Base-by-base conservation (phyloP, 1,140 invertebrate genomes). In the Bombus polaris region DNA sequence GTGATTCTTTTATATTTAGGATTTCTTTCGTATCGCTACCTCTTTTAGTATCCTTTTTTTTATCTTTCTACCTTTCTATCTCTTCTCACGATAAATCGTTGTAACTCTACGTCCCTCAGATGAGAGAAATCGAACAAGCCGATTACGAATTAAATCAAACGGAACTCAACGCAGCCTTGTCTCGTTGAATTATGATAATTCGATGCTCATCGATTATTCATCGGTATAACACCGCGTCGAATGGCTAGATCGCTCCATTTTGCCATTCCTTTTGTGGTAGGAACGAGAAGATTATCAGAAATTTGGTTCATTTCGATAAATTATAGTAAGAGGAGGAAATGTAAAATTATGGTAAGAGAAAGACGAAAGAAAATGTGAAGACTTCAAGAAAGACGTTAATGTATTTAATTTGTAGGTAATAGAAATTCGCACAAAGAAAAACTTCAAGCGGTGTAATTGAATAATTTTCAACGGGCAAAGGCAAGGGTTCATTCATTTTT, bases 101-200 rank as follows among this genome's bases (percentile, higher is more conserved):
- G 47, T 22, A 15, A 68, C 18, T 37, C n/a, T 1, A 8, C 0
- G 12, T 13, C 1, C 1, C 10, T 66, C 15, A 0, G 32, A 35
- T 8, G 32, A 15, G 65, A 32, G 35, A 53, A 70, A 80, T 22
- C 9, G 42, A 32, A 12, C 66, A 66, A 71, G 8, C 15, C 35
- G 47, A 59, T 76, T 35, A 12, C 25, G 37, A 78, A 32, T n/a
- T n/a, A 28, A 66, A 44, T 78, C 59, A 32, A 65, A 78, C 39
- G 32, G 32, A 65, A 65, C 18, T 12, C 65, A 13, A 22, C 18
- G 62, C 37, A 37, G 22, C 32, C 18, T 18, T 59, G 22, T 68
- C 44, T 42, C 35, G 25, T 4, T 25, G 65, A 83, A 83, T 70
- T 57, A 78, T 78, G 82, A 70, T 78, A 83, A 83, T 83, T 59